Conservation (phyloP, 2,888 invertebrate species). For the Rhimphoctona megacephalus region DNA sequence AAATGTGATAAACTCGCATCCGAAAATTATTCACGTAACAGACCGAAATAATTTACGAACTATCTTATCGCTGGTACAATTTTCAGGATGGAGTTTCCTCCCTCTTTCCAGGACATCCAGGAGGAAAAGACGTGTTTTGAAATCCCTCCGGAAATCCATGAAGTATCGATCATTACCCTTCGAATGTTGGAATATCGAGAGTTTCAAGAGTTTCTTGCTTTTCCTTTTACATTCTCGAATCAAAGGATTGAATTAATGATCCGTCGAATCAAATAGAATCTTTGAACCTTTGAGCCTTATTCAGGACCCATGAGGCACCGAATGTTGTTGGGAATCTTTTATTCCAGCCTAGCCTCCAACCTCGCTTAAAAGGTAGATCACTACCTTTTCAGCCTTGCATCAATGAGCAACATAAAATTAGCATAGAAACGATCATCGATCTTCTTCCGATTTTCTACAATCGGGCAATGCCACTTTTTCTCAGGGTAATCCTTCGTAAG, state of each 20-base stretch:
- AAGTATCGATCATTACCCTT: conserved; percentile 4
- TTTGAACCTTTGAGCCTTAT: conserved; percentile 12
- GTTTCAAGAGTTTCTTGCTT: not conserved
- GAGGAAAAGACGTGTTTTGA: not conserved
- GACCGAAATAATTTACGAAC: not conserved
- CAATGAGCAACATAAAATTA: not conserved
- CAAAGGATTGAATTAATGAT: conserved; percentile 15
- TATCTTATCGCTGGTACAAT: not conserved
- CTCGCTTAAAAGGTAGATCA: not conserved
- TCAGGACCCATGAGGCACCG: not conserved
- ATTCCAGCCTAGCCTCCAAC: not conserved
- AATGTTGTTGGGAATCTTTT: not conserved
- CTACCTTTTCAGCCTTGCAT: not conserved
- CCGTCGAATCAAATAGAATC: conserved; percentile 11
- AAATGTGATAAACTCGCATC: not conserved
- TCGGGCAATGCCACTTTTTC: conserved; percentile 13
- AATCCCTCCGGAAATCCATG: not conserved
- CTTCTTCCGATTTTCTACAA: conserved; percentile 9
- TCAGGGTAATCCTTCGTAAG: conserved; percentile 4
- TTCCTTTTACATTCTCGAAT: not conserved
- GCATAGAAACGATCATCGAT: conserved; percentile 16
- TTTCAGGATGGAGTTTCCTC: not conserved
- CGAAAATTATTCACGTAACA: not conserved
- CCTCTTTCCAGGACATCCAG: not conserved
- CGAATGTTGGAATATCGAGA: conserved; percentile 2